These are phyloP conservation scores for Eutolmus rufibarbis DNA, from an alignment of 2,888 invertebrate species.

Conservation along the genomic window DNA sequence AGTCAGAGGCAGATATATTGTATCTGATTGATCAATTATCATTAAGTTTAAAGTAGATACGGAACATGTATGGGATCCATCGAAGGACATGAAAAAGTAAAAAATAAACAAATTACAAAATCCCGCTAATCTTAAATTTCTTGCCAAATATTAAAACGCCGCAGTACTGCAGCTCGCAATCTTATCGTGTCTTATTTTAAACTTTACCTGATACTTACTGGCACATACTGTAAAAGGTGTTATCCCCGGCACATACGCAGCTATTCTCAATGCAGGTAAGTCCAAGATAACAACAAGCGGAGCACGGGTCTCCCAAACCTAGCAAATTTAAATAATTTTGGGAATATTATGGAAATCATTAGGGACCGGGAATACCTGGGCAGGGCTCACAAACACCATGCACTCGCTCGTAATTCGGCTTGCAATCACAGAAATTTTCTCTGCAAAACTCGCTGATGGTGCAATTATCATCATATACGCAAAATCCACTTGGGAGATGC, in stretches of 20 bases:
- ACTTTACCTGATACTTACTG: slow-evolving; percentile 5
- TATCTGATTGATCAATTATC: not conserved
- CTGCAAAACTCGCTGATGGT: not conserved
- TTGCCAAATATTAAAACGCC: not conserved
- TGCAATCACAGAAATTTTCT: not conserved
- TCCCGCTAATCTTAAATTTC: not conserved
- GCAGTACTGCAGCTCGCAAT: not conserved
- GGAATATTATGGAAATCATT: not conserved
- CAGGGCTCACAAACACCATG: not conserved
- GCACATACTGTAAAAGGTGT: slow-evolving; percentile 2
- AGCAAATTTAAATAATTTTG: not conserved
- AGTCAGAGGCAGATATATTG: not conserved
- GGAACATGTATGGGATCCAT: not conserved
- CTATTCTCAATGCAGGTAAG: not conserved
- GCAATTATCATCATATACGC: not conserved
- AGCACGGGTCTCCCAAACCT: not conserved
- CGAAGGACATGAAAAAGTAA: not conserved
- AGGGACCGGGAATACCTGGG: not conserved
- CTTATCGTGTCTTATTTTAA: not conserved
- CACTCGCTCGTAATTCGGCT: not conserved
- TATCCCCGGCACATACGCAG: not conserved
- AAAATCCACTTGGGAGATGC: not conserved
- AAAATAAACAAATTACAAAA: not conserved
- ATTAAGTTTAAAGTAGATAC: not conserved
- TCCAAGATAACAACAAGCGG: not conserved